Conservation (phyloP, 2,797 vertebrate species). For the Myotis daubentonii region DNA sequence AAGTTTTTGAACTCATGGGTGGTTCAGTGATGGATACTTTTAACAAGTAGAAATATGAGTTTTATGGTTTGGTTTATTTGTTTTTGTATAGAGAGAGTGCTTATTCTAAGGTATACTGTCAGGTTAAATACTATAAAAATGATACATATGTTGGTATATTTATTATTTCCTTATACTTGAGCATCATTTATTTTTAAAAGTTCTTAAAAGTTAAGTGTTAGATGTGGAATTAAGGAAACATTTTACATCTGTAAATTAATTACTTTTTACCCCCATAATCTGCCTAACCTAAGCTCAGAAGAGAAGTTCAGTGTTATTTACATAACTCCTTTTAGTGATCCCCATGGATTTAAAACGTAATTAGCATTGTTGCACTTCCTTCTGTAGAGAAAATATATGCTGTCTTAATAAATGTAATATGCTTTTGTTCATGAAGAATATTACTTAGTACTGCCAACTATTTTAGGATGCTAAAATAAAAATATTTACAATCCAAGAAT, state of each 20-base stretch:
- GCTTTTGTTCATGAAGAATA: conserved; percentile 84
- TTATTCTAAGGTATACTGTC: neutral
- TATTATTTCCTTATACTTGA: conserved; percentile 28
- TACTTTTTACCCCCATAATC: neutral
- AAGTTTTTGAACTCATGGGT: neutral
- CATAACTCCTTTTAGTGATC: conserved; percentile 53
- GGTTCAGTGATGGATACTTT: neutral
- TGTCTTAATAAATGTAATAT: conserved; percentile 74
- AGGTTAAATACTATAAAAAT: conserved; percentile 26
- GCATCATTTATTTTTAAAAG: neutral
- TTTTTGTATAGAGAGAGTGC: neutral
- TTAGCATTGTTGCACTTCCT: conserved; percentile 76
- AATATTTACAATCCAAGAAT: conserved; percentile 82
- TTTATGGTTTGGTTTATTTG: conserved; percentile 30
- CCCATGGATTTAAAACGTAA: conserved; percentile 67
- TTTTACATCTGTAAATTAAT: conserved; percentile 41
- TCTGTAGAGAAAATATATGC: conserved; percentile 76
- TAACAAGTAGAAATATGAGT: conserved; percentile 34
- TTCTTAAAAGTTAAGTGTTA: conserved; percentile 33
- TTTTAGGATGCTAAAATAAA: conserved; percentile 80
- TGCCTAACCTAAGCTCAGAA: conserved; percentile 26
- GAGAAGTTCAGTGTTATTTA: conserved; percentile 44
- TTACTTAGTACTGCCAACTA: conserved; percentile 74
- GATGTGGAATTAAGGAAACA: neutral
- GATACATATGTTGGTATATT: neutral